phyloP scores from a whole-genome alignment of 1,140 invertebrate genomes.

The Ceratina japonica region DNA sequence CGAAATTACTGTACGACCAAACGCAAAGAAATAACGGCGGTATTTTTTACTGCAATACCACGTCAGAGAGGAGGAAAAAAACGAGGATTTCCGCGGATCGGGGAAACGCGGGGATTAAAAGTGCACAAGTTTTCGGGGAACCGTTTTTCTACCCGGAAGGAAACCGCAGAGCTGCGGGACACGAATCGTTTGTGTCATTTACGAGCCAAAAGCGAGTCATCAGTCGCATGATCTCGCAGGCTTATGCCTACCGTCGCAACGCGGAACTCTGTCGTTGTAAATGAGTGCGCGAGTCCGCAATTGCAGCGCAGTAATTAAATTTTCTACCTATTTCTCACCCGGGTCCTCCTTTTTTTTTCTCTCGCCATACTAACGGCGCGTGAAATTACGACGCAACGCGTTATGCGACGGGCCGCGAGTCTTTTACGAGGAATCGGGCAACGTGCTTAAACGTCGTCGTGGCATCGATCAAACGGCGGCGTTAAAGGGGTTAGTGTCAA shows the following conservation, averaged over 20 bases:
- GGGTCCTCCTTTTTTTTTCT: background rate
- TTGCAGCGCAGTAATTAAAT: constrained; percentile 33
- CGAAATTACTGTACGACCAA: too few relatives aligned
- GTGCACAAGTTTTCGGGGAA: background rate
- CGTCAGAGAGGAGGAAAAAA: too few relatives aligned
- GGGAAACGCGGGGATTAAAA: too few relatives aligned
- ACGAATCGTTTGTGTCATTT: constrained; percentile 9
- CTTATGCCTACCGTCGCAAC: background rate
- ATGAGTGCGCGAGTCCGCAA: constrained; percentile 4
- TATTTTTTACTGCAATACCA: too few relatives aligned
- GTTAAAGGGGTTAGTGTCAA: constrained; percentile 18
- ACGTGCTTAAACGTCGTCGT: background rate
- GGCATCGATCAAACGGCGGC: background rate
- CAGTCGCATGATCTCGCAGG: background rate
- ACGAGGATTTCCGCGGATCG: too few relatives aligned
- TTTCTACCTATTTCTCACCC: background rate
- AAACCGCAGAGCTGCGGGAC: background rate
- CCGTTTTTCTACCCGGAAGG: background rate
- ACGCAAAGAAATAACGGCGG: too few relatives aligned
- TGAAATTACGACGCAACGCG: constrained; percentile 13
- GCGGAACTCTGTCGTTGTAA: background rate
- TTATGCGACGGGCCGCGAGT: too few relatives aligned
- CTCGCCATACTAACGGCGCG: background rate
- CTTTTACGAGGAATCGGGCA: too few relatives aligned
- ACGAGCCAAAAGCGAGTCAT: constrained; percentile 2